Conservation (phyloP, 1,140 invertebrate species). For the Drosophila asahinai region DNA sequence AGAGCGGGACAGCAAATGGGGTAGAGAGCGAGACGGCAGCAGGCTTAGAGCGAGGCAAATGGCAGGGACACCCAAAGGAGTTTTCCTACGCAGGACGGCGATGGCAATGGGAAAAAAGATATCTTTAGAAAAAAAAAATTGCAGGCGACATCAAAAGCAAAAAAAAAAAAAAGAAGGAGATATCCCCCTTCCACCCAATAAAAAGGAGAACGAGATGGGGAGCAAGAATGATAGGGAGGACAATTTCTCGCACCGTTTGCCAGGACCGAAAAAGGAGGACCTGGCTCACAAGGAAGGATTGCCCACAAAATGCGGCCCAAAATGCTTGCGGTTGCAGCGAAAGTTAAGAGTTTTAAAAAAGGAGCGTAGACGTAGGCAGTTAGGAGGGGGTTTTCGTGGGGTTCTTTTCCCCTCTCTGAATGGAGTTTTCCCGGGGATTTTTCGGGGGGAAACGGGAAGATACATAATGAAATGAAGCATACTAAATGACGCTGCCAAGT, state of each 20-base stretch:
- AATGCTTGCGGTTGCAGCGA: slow-evolving; percentile 79
- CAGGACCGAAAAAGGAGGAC: slow-evolving; percentile 26
- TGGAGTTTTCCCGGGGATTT: neutral
- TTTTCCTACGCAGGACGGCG: slow-evolving; percentile 57
- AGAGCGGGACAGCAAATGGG: slow-evolving; percentile 35
- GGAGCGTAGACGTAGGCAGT: slow-evolving; percentile 40
- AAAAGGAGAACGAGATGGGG: slow-evolving; percentile 1
- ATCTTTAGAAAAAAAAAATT: slow-evolving; percentile 49
- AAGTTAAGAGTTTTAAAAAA: slow-evolving; percentile 72
- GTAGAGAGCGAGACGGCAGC: slow-evolving; percentile 17
- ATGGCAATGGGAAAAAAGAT: slow-evolving; percentile 4
- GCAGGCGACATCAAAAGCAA: slow-evolving; percentile 78
- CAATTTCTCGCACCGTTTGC: slow-evolving; percentile 81
- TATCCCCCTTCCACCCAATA: neutral
- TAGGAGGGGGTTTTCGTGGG: neutral
- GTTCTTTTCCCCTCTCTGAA: neutral
- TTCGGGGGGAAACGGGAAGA: slow-evolving; percentile 15
- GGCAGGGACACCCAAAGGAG: slow-evolving; percentile 75
- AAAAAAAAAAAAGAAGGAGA: slow-evolving; percentile 35
- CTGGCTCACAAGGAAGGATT: slow-evolving; percentile 63
- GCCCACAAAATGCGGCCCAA: slow-evolving; percentile 79
- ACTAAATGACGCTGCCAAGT: slow-evolving; percentile 81
- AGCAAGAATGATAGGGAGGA: slow-evolving; percentile 65
- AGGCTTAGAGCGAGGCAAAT: slow-evolving; percentile 53
- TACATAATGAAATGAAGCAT: slow-evolving; percentile 81